These are phyloP conservation scores for Embiotoca jacksoni DNA, from an alignment of 2,113 vertebrate species.

Conservation along the genomic window DNA sequence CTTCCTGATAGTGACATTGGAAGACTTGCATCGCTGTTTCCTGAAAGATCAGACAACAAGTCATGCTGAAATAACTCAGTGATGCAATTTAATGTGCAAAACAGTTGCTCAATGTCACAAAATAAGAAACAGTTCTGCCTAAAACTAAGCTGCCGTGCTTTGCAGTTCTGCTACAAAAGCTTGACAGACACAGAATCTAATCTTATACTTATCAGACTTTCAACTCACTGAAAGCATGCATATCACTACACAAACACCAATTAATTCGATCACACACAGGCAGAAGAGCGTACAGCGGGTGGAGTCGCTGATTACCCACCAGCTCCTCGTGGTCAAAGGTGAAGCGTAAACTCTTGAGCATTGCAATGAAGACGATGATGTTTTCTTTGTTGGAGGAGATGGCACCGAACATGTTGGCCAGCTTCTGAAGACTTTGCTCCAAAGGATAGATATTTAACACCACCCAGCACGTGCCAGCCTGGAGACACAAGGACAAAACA, in stretches of 20 bases:
- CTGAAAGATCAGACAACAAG: conserved; percentile 59
- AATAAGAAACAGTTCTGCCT: background rate
- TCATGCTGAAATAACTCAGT: conserved; percentile 21
- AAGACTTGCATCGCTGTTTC: conserved; percentile 79
- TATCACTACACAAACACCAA: background rate
- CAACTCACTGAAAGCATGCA: background rate
- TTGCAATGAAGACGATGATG: conserved; percentile 72
- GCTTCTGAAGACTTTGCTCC: conserved; percentile 77
- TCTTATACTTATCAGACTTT: background rate
- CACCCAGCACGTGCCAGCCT: conserved; percentile 81
- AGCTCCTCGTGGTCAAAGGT: conserved; percentile 78
- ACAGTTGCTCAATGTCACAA: conserved; percentile 1
- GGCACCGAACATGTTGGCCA: conserved; percentile 74
- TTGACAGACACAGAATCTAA: background rate
- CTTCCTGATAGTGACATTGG: conserved; percentile 78
- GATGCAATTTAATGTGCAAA: conserved; percentile 24
- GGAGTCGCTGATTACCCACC: conserved; percentile 46
- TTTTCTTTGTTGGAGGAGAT: conserved; percentile 79
- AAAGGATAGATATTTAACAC: conserved; percentile 80
- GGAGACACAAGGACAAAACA: background rate
- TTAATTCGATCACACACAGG: background rate
- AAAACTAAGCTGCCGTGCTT: background rate
- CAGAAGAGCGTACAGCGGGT: background rate
- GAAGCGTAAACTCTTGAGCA: conserved; percentile 80
- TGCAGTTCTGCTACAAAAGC: background rate